phyloP scores from a whole-genome alignment of 2,888 invertebrate genomes.

The Lepidochrysops patricia region DNA sequence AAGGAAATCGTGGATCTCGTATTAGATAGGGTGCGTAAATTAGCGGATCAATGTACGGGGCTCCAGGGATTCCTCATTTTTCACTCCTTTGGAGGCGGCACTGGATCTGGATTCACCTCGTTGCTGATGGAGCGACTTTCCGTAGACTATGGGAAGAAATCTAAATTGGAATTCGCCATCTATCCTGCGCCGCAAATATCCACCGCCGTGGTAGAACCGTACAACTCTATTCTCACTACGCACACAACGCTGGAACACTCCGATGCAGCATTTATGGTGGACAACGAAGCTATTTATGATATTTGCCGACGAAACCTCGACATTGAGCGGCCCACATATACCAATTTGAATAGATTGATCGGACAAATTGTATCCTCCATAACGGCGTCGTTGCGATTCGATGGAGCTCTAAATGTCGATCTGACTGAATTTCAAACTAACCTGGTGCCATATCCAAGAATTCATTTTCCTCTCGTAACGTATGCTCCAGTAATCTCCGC shows the following conservation, averaged over 20 bases:
- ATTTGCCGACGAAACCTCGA: conserved; percentile 94
- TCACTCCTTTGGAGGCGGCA: conserved; percentile 95
- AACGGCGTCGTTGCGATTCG: conserved; percentile 92
- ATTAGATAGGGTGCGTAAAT: conserved; percentile 87
- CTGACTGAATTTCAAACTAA: conserved; percentile 95
- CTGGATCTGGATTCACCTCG: conserved; percentile 95
- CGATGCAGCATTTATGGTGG: conserved; percentile 96
- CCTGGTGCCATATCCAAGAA: conserved; percentile 94
- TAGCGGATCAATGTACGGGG: conserved; percentile 93
- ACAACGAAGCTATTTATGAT: conserved; percentile 92
- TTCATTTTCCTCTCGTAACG: conserved; percentile 93
- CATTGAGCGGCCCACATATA: conserved; percentile 95
- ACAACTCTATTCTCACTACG: conserved; percentile 96
- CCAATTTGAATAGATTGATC: conserved; percentile 94
- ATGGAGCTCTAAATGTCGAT: conserved; percentile 93
- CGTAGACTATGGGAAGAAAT: conserved; percentile 96
- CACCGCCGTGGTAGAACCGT: conserved; percentile 94
- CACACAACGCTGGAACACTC: conserved; percentile 96
- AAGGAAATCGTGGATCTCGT: conserved; percentile 94
- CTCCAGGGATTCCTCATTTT: conserved; percentile 94
- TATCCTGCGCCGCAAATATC: conserved; percentile 95
- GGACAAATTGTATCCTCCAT: conserved; percentile 95
- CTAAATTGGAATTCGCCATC: conserved; percentile 94
- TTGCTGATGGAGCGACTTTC: conserved; percentile 95
- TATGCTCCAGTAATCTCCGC: conserved; percentile 94